phyloP scores from a whole-genome alignment of 2,113 vertebrate species.

The Agelaius phoeniceus region DNA sequence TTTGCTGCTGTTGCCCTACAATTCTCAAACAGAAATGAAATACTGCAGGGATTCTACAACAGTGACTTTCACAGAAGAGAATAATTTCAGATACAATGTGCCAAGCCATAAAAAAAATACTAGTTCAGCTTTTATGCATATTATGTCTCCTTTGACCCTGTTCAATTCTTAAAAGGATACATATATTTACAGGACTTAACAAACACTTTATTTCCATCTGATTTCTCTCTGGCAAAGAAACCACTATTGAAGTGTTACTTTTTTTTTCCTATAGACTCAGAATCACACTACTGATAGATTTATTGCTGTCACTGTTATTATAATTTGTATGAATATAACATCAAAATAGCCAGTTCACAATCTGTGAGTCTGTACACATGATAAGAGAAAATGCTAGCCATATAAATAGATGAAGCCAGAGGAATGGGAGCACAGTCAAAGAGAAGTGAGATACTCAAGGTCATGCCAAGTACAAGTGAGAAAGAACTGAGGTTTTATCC shows the following conservation, averaged over 20 bases:
- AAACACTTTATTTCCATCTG: neutral
- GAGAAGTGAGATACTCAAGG: neutral
- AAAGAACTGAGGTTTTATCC: neutral
- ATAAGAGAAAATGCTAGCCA: neutral
- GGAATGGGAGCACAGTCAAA: neutral
- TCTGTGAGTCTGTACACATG: neutral
- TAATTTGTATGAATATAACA: neutral
- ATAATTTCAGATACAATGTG: neutral
- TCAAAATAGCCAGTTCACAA: neutral
- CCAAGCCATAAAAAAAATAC: constrained; percentile 14
- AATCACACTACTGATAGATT: neutral
- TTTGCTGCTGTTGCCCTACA: neutral
- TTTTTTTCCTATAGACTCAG: neutral
- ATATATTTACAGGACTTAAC: neutral
- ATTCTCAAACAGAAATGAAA: constrained; percentile 27
- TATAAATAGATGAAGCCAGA: neutral
- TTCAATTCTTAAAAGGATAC: neutral
- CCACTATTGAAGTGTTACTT: neutral
- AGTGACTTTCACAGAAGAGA: neutral
- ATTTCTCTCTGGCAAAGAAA: neutral
- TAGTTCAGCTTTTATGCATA: neutral
- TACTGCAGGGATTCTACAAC: constrained; percentile 1
- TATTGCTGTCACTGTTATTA: neutral
- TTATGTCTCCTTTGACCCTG: neutral
- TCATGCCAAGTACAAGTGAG: neutral